phyloP scores from a whole-genome alignment of 2,888 invertebrate genomes.

The Parapristionchus giblindavisi region DNA sequence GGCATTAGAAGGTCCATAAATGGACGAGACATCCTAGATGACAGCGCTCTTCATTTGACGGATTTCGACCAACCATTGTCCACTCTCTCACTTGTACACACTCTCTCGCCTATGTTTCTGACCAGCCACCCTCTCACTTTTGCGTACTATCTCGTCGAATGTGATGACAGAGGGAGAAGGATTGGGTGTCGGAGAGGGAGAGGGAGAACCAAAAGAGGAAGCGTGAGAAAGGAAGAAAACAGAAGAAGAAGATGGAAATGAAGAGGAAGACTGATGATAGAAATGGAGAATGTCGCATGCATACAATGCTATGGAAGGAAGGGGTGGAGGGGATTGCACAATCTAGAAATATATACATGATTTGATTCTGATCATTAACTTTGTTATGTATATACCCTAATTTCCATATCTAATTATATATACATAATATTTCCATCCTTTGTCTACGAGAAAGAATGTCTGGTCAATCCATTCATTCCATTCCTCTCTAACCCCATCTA shows the following conservation, averaged over 20 bases:
- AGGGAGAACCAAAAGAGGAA: too few relatives aligned
- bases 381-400: too few relatives aligned
- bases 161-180: conserved; percentile 13
- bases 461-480: too few relatives aligned
- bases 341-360: too few relatives aligned
- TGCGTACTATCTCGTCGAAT: not conserved
- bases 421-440: too few relatives aligned
- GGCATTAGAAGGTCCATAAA: not conserved
- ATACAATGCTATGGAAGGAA: too few relatives aligned
- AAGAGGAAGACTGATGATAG: not conserved
- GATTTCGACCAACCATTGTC: not conserved
- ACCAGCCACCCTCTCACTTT: conserved; percentile 8
- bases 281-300: too few relatives aligned
- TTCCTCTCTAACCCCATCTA: too few relatives aligned
- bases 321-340: too few relatives aligned
- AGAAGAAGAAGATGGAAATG: not conserved
- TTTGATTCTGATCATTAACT: too few relatives aligned
- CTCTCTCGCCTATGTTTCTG: conserved; percentile 6
- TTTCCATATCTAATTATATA: too few relatives aligned
- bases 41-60: conserved; percentile 23
- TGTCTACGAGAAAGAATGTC: too few relatives aligned
- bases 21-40: not conserved
- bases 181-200: conserved; percentile 1
- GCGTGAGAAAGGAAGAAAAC: conserved; percentile 19
- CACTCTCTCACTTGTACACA: conserved; percentile 7